Conservation (phyloP, 2,888 invertebrate species). For the Empis livida region DNA sequence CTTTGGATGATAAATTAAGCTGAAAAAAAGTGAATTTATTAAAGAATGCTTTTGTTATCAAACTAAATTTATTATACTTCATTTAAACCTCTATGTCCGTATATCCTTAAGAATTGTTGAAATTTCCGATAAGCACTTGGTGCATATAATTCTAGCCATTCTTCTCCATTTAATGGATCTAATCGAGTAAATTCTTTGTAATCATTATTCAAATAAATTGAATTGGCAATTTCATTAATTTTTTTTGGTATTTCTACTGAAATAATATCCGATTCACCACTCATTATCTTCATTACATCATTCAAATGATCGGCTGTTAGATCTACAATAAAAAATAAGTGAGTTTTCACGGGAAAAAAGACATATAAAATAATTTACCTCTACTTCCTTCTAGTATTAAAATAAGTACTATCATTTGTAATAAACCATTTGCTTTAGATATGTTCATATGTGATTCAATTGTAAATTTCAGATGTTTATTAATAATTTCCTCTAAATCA, state of each 20-base stretch:
- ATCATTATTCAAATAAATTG: slow-evolving; percentile 36
- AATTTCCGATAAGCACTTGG: slow-evolving; percentile 39
- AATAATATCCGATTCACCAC: slow-evolving; percentile 52
- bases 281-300: slow-evolving; percentile 55
- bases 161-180: slow-evolving; percentile 38
- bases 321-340: slow-evolving; percentile 40
- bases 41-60: slow-evolving; percentile 8
- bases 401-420: neutral
- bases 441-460: neutral
- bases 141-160: slow-evolving; percentile 46
- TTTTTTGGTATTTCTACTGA: slow-evolving; percentile 61
- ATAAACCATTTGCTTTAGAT: neutral
- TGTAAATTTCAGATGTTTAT: too few species aligned
- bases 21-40: slow-evolving; percentile 30
- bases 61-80: too few species aligned
- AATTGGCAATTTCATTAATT: slow-evolving; percentile 36
- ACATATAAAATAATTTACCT: too few species aligned
- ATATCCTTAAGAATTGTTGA: slow-evolving; percentile 46
- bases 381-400: neutral
- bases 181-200: slow-evolving; percentile 39
- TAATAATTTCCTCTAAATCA: too few species aligned
- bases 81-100: slow-evolving; percentile 57
- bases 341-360: too few species aligned
- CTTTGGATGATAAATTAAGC: slow-evolving; percentile 52
- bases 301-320: slow-evolving; percentile 50